phyloP scores from a whole-genome alignment of 2,797 vertebrate species.

The Liasis olivaceus region DNA sequence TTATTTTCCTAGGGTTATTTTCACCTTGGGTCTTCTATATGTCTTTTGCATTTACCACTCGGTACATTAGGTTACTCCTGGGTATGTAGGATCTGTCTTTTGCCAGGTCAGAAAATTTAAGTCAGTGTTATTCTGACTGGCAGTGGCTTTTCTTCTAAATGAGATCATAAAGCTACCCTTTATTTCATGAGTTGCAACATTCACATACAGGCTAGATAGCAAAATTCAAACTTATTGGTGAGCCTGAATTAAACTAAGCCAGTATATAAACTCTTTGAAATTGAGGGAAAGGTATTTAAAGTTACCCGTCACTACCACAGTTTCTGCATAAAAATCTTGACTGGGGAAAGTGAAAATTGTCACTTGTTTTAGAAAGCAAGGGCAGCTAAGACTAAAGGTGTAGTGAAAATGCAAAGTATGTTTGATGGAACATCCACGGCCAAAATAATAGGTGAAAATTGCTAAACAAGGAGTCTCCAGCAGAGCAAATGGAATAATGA shows the following conservation, averaged over 20 bases:
- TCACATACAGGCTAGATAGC: neutral
- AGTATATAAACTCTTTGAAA: neutral
- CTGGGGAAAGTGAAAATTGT: neutral
- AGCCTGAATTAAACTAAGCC: neutral
- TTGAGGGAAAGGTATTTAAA: neutral
- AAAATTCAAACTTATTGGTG: neutral
- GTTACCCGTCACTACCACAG: neutral
- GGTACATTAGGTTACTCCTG: neutral
- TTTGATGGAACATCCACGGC: too few relatives aligned
- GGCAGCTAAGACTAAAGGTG: too few relatives aligned
- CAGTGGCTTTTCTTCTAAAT: constrained; percentile 2
- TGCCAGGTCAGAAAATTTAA: neutral
- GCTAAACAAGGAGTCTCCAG: too few relatives aligned
- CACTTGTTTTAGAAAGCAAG: too few relatives aligned
- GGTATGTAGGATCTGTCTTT: neutral
- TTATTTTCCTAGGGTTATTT: neutral
- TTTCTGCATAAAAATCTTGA: neutral
- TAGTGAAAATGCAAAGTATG: too few relatives aligned
- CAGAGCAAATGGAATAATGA: too few relatives aligned
- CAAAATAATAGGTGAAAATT: too few relatives aligned
- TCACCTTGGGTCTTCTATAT: neutral
- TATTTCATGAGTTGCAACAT: neutral
- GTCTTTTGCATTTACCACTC: neutral
- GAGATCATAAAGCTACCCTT: constrained; percentile 15
- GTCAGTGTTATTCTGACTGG: neutral